Percentiles rank a stretch among this genome's conserved stretches.
These are phyloP conservation scores for Oxyura jamaicensis DNA, from an alignment of 2,113 vertebrate genomes.

Conservation along the genomic window DNA sequence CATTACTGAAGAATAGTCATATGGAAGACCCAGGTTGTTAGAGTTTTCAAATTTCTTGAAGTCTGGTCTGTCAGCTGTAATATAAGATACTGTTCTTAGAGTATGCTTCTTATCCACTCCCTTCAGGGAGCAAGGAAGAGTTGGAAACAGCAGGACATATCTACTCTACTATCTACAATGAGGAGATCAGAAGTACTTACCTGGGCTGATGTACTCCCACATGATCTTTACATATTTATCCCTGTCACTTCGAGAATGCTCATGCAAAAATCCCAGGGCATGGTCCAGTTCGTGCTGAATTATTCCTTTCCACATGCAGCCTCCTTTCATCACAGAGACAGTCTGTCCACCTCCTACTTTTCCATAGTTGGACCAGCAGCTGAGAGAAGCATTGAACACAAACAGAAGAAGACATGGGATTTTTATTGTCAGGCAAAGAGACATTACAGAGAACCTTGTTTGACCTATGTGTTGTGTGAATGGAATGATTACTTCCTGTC, in stretches of 20 bases:
- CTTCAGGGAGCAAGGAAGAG: neutral
- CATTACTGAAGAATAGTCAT: slow-evolving; percentile 75
- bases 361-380: slow-evolving; percentile 87
- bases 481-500: neutral
- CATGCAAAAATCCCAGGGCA: slow-evolving; percentile 85
- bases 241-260: slow-evolving; percentile 86
- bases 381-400: slow-evolving; percentile 34
- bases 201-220: slow-evolving; percentile 83
- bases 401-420: neutral
- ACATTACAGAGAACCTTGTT: neutral
- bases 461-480: neutral
- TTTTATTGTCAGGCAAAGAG: neutral
- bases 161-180: neutral
- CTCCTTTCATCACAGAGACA: slow-evolving; percentile 80
- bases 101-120: neutral
- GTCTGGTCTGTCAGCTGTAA: slow-evolving; percentile 64
- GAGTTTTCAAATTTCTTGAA: slow-evolving; percentile 67
- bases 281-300: slow-evolving; percentile 87
- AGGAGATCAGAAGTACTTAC: slow-evolving; percentile 50
- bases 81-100: neutral
- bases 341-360: slow-evolving; percentile 81
- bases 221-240: slow-evolving; percentile 83
- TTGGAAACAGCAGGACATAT: neutral
- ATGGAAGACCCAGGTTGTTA: slow-evolving; percentile 55
- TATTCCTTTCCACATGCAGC: slow-evolving; percentile 85